Evolutionary conservation across 1,140 invertebrate genomes (phyloP), one percentile per base, ranked within the genome.

Genomic region (Bombus pyrosoma): DNA sequence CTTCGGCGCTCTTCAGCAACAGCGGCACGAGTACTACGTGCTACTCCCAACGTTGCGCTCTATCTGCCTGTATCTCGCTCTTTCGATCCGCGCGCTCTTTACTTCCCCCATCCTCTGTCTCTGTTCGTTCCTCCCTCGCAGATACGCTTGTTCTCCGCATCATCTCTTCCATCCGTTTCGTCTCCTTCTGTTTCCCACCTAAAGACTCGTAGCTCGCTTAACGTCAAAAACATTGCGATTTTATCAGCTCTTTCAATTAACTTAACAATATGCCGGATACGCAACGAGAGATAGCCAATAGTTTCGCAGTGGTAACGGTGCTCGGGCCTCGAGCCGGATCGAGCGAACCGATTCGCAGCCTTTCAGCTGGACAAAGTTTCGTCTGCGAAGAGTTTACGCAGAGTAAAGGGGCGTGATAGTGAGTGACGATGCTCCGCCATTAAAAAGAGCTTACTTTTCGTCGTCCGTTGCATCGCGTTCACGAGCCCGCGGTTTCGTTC

Each of bases 211-310:
- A 85, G 81, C 89, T 90, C 90, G 81, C 88, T 92, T 91, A 91
- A 93, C 87, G 91, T 93, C 89, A 92, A 91, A 92, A 92, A 90
- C 90, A 91, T 92, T 83, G 91, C 83, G 92, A 93, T 93, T 92
- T 92, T 93, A 93, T 93, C 93, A 83, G 74, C 74, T 74, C 84
- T 91, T 91, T 91, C 93, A 93, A 94, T 94, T 93, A 93, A 93
- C 92, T 90, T 81, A 91, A 94, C 93, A 94, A 93, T 93, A 90
- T 91, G 87, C 86, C 91, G 89, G 91, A 93, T 93, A 91, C 86
- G 79, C 81, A 89, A 87, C 84, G 81, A 83, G 86, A 91, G 91
- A 89, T 92, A 89, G 91, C 69, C 91, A 91, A 92, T 91, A 86
- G 84, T 89, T 91, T 79, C 41, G 86, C 87, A 73, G 86, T 77